Evolutionary conservation across 2,113 vertebrate species (phyloP).

Genomic region (Tragelaphus imberbis): DNA sequence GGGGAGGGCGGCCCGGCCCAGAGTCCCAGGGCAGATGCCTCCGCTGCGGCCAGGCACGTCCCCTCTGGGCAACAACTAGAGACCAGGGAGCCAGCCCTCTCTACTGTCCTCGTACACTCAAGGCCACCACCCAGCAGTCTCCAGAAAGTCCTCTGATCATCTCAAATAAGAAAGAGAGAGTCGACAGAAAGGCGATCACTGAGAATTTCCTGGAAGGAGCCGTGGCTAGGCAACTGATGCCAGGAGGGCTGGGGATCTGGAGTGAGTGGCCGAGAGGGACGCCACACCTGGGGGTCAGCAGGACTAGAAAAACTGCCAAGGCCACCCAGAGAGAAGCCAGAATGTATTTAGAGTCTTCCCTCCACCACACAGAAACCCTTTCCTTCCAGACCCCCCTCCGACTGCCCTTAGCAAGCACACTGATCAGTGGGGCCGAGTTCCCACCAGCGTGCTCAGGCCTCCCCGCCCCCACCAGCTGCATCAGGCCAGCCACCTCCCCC

Average conservation of each 20-base stretch:
- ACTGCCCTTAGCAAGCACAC: neutral
- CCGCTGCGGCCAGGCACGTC: fast-evolving
- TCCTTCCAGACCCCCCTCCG: neutral
- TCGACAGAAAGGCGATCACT: neutral
- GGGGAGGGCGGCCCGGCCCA: neutral
- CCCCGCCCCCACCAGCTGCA: too few relatives aligned
- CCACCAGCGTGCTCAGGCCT: fast-evolving
- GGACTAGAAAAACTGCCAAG: neutral
- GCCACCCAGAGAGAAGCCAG: neutral
- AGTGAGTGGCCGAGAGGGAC: fast-evolving
- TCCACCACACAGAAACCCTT: neutral
- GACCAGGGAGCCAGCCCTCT: too few relatives aligned
- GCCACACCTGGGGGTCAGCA: neutral
- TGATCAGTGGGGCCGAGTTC: neutral
- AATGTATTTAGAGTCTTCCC: neutral
- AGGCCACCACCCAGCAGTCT: neutral
- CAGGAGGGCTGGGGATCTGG: neutral
- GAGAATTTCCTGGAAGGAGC: neutral
- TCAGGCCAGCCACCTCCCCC: neutral
- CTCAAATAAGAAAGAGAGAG: neutral
- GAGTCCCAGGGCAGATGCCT: neutral
- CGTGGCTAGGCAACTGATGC: fast-evolving
- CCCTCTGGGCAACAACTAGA: neutral
- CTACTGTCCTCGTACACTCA: neutral
- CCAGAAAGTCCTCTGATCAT: neutral